Base-by-base conservation (phyloP, 2,797 vertebrate genomes). In the Muscicapa comitata region DNA sequence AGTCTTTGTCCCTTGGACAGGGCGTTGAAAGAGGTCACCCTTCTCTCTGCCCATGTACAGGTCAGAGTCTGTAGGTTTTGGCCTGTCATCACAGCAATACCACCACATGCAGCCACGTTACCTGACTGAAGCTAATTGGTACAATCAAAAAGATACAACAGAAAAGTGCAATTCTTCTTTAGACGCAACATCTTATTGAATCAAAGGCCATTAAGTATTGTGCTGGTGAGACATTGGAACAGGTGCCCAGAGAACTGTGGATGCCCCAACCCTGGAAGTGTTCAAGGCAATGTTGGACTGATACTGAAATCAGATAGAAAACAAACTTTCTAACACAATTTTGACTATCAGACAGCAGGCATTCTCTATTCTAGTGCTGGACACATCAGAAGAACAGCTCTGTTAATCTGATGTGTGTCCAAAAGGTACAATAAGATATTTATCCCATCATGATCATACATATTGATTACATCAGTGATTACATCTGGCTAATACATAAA, bases 21-120 rank as follows among this genome's bases (percentile, higher is more conserved):
- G 35, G 10, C 0, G 0, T n/a, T 17, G 24, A 62, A 88, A 81
- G 48, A 37, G 13, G 48, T 37, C 55, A 8, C 48, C 18, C 11
- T 68, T 81, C 15, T 59, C 16, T 26, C 9, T 20, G 4, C 13
- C 11, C 28, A 0, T 8, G 26, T 28, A 35, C 0, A 0, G 13
- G 11, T 42, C 18, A 5, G 37, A 24, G 23, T 42, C 47, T 20
- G 5, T 26, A 28, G 54, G 23, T 43, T 37, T 48, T 29, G 23
- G 10, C 15, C 37, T 20, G 13, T 50, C 18, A 13, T 42, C 5
- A 1, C 24, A 4, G 4, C 16, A 4, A 1, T 2, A 2, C 15
- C 6, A 5, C 33, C 17, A 0, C 1, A 2, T 3, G 0, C 25
- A 7, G 53, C 51, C 29, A 3, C 0, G 0, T 43, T 20, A 4